Evolutionary conservation across 2,888 invertebrate genomes (phyloP).

Genomic region (Fabriciana adippe): DNA sequence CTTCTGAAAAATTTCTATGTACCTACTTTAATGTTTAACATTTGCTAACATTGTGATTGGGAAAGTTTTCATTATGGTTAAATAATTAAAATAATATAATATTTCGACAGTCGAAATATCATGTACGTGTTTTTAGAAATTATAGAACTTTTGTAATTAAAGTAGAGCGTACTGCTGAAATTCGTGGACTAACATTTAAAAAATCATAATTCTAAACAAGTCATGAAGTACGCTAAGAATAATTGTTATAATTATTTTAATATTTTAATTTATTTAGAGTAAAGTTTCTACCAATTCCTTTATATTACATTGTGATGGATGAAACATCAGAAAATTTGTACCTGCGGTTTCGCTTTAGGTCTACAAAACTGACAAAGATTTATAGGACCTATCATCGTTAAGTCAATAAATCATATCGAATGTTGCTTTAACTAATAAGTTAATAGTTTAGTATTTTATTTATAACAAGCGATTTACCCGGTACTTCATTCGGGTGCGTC

Average conservation of each 20-base stretch:
- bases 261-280: background rate
- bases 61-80: no score
- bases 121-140: no score
- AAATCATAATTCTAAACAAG: no score
- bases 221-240: no score
- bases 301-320: slow-evolving; percentile 12
- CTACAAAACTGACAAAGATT: slow-evolving; percentile 9
- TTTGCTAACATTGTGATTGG: no score
- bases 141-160: no score
- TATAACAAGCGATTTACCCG: background rate
- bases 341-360: slow-evolving; percentile 9
- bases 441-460: background rate
- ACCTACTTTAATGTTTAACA: no score
- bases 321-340: background rate
- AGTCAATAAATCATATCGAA: slow-evolving; percentile 7
- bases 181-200: no score
- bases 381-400: background rate
- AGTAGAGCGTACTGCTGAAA: no score
- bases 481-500: background rate
- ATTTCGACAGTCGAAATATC: no score
- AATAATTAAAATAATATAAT: no score
- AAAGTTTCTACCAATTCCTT: background rate
- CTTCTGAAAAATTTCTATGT: no score
- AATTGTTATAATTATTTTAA: background rate
- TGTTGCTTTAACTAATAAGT: background rate